Conservation (phyloP, 1,140 invertebrate species). For the Antheraea mylitta region DNA sequence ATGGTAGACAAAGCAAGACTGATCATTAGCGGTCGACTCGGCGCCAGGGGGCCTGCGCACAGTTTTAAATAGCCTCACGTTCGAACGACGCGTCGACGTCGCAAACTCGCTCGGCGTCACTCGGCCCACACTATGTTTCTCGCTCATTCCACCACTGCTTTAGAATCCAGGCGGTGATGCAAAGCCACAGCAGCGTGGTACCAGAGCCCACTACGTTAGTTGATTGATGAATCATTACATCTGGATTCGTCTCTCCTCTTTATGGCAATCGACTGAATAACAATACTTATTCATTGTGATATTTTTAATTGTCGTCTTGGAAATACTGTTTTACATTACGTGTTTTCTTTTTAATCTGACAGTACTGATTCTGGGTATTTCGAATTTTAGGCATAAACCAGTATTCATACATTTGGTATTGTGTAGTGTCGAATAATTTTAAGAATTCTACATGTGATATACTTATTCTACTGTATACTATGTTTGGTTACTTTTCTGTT, state of each 20-base stretch:
- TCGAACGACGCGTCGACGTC: constrained; percentile 51
- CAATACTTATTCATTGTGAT: constrained; percentile 53
- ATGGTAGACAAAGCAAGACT: constrained; percentile 68
- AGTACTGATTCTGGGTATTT: background rate
- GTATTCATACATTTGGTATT: too few relatives aligned
- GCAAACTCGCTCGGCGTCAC: constrained; percentile 65
- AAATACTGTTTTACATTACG: background rate
- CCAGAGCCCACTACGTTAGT: constrained; percentile 47
- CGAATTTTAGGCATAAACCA: too few relatives aligned
- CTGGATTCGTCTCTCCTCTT: constrained; percentile 55
- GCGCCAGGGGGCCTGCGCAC: constrained; percentile 75
- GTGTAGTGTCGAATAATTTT: background rate
- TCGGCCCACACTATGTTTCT: constrained; percentile 73
- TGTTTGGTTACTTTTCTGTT: too few relatives aligned
- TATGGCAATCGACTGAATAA: constrained; percentile 50
- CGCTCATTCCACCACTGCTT: constrained; percentile 69
- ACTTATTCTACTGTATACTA: too few relatives aligned
- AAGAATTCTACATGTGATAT: background rate
- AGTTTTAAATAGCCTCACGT: constrained; percentile 78
- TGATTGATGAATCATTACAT: constrained; percentile 70
- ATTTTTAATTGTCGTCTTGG: constrained; percentile 35
- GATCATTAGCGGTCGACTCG: constrained; percentile 76
- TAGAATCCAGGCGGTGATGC: constrained; percentile 31
- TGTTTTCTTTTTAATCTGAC: background rate
- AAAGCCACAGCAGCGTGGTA: constrained; percentile 40